A percentile compares a stretch with the other conserved stretches of the same genome.
phyloP scores from a whole-genome alignment of 2,797 vertebrate genomes.

The Cuniculus paca region DNA sequence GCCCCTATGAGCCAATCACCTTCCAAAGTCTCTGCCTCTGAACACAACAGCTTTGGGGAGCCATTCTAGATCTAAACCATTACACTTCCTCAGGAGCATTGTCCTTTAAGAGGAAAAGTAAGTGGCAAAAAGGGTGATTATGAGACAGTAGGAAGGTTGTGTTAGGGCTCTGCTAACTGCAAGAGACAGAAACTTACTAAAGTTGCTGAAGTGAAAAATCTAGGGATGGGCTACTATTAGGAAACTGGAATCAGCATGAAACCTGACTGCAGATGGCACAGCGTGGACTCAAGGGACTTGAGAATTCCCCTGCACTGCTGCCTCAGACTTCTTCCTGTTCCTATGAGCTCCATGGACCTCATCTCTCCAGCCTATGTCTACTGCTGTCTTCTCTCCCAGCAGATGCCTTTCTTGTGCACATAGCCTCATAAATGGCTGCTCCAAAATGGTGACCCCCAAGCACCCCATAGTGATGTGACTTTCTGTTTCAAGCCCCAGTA shows the following conservation, averaged over 20 bases:
- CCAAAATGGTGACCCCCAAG: background rate
- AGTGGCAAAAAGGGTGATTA: background rate
- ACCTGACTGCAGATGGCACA: background rate
- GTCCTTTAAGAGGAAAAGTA: background rate
- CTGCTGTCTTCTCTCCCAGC: background rate
- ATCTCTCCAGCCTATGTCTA: background rate
- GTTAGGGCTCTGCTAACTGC: background rate
- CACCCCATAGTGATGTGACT: background rate
- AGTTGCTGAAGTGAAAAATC: background rate
- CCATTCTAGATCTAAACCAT: background rate
- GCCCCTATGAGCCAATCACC: too few species aligned
- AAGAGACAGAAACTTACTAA: conserved; percentile 55
- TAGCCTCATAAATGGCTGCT: background rate
- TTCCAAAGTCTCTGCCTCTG: background rate
- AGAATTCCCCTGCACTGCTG: background rate
- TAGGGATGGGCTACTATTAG: background rate
- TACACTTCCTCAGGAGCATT: background rate
- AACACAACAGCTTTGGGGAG: background rate
- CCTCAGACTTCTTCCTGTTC: background rate
- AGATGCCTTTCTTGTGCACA: background rate
- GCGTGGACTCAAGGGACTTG: background rate
- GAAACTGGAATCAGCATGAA: conserved; percentile 16
- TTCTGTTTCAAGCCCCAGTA: background rate
- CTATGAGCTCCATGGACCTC: background rate
- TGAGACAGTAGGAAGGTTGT: background rate